Conservation (phyloP, 2,888 invertebrate species). For the Ormyrus pomaceus region DNA sequence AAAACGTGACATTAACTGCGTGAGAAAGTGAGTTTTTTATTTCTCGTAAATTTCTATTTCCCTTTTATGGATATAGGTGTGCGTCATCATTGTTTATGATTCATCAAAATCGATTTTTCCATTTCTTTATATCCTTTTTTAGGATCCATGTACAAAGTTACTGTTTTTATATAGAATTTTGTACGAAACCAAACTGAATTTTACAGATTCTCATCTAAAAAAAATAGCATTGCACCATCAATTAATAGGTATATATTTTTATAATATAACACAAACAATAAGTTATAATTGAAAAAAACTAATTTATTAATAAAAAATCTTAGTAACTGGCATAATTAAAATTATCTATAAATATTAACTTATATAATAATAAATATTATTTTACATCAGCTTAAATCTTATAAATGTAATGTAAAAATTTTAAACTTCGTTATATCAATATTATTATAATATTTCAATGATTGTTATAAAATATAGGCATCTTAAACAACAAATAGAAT, state of each 20-base stretch:
- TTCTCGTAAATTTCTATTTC: no score
- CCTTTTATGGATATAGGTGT: no score
- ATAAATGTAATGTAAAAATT: background rate
- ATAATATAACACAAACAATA: background rate
- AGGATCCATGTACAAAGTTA: no score
- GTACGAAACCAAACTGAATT: no score
- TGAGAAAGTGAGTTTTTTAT: no score
- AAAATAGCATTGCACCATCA: background rate
- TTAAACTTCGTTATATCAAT: background rate
- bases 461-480: no score
- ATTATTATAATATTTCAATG: background rate
- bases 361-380: slow-evolving; percentile 10
- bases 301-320: slow-evolving; percentile 27
- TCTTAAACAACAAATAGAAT: slow-evolving; percentile 10
- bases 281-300: slow-evolving; percentile 8
- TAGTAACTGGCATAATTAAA: slow-evolving; percentile 23
- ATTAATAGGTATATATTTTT: background rate
- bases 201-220: background rate
- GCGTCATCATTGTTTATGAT: no score
- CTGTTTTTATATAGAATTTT: no score
- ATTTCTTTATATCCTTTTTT: no score
- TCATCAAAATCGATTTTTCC: no score
- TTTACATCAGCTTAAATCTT: slow-evolving; percentile 24
- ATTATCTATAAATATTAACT: slow-evolving; percentile 10
- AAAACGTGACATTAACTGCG: no score